A percentile compares a stretch with the other conserved stretches of the same genome.
These are phyloP conservation scores for Gortyna flavago DNA, from an alignment of 2,888 invertebrate species.

Conservation along the genomic window DNA sequence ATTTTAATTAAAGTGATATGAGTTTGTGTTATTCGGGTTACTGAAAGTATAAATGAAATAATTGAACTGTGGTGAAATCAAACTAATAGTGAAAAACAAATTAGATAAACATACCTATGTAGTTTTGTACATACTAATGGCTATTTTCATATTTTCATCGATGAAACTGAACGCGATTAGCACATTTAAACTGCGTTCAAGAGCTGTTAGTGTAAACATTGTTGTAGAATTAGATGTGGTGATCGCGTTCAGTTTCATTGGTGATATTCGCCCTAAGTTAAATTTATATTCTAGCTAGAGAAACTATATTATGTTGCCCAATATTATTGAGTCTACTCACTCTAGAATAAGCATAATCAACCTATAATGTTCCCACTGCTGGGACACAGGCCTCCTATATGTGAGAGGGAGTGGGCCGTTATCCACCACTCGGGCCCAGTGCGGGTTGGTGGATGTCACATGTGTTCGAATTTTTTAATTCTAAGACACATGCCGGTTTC, in stretches of 20 bases:
- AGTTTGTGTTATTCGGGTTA: conserved; percentile 24
- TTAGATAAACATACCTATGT: background rate
- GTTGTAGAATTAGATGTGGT: background rate
- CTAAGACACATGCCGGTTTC: no score
- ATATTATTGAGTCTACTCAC: background rate
- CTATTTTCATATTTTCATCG: no score
- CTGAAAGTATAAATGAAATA: conserved; percentile 15
- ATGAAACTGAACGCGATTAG: background rate
- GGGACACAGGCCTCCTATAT: no score
- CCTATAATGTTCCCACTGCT: no score
- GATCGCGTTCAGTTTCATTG: background rate
- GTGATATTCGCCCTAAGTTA: no score
- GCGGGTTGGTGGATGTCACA: no score
- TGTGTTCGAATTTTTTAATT: no score
- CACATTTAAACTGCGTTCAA: background rate
- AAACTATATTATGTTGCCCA: background rate
- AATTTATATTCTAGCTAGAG: background rate
- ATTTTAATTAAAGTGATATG: conserved; percentile 45
- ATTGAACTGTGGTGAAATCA: conserved; percentile 1
- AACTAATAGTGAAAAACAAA: background rate
- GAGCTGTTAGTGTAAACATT: background rate
- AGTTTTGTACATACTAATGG: background rate
- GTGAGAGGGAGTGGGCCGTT: no score
- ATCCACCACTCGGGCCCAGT: no score
- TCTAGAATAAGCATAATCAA: no score